Conservation (phyloP, 1,140 invertebrate species). For the Lepidurus couesii region DNA sequence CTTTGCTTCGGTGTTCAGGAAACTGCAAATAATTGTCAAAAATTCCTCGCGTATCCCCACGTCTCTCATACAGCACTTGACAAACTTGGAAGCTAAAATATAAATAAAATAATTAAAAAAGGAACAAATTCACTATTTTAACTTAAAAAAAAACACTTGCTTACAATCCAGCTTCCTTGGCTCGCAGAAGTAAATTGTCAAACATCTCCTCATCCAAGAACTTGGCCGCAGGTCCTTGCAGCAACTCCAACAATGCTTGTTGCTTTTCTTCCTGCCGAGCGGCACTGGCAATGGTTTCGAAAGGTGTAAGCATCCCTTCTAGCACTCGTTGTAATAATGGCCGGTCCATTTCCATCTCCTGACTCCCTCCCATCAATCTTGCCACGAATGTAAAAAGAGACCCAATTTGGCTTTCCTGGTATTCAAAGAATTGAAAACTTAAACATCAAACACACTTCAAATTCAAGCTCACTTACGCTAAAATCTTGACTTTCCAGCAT, state of each 20-base stretch:
- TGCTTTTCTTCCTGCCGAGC: conserved; percentile 65
- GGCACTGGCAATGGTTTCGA: conserved; percentile 41
- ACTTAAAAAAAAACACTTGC: conserved; percentile 37
- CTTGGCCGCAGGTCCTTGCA: conserved; percentile 59
- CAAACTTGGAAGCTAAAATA: conserved; percentile 53
- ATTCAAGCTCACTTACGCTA: conserved; percentile 50
- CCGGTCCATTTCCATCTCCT: conserved; percentile 46
- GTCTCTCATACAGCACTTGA: conserved; percentile 55
- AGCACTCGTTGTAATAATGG: conserved; percentile 45
- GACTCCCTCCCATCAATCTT: conserved; percentile 52
- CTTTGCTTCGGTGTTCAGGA: conserved; percentile 47
- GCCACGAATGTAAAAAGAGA: conserved; percentile 70
- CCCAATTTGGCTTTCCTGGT: conserved; percentile 54
- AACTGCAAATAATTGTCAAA: conserved; percentile 56
- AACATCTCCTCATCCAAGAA: conserved; percentile 49
- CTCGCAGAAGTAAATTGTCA: conserved; percentile 53
- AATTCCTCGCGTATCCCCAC: conserved; percentile 53
- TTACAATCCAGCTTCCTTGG: conserved; percentile 62
- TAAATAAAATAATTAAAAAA: conserved; percentile 34
- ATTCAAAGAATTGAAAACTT: background rate
- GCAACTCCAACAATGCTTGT: conserved; percentile 70
- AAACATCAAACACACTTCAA: conserved; percentile 24
- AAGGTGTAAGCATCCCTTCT: conserved; percentile 50
- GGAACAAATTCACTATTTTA: conserved; percentile 32
- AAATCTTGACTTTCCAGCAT: conserved; percentile 64